Percentiles rank a stretch among this genome's conserved stretches.
Conservation (phyloP, 2,113 vertebrate genomes). For the Edolisoma coerulescens region DNA sequence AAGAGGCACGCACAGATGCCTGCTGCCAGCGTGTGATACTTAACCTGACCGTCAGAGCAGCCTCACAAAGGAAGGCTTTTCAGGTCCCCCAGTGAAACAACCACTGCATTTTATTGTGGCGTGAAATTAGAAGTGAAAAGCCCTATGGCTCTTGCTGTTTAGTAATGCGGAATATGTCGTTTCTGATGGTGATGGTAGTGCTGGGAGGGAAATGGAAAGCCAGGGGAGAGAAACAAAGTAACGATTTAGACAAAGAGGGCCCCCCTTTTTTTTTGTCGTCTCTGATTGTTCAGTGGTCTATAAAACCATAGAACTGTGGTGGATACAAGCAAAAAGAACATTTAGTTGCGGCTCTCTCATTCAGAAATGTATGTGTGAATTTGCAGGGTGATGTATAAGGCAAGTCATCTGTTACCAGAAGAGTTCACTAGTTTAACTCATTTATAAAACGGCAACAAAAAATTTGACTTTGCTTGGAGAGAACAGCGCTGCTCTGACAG, state of each 20-base stretch:
- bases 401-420: neutral
- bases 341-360: slow-evolving; percentile 10
- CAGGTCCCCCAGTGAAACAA: slow-evolving; percentile 78
- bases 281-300: slow-evolving; percentile 50
- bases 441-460: slow-evolving; percentile 9
- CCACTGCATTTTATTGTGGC: slow-evolving; percentile 81
- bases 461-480: neutral
- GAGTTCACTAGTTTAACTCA: neutral
- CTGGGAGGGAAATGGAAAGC: slow-evolving; percentile 52
- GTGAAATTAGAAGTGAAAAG: slow-evolving; percentile 88
- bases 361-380: slow-evolving; percentile 32
- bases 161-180: slow-evolving; percentile 78
- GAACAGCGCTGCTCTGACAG: neutral
- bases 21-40: slow-evolving; percentile 72
- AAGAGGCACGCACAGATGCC: slow-evolving; percentile 71
- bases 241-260: slow-evolving; percentile 55
- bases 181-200: neutral
- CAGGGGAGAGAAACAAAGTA: slow-evolving; percentile 72
- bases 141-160: slow-evolving; percentile 73
- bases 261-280: neutral
- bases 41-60: slow-evolving; percentile 73
- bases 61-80: slow-evolving; percentile 80
- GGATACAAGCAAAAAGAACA: neutral
- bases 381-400: neutral
- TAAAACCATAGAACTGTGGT: neutral